Evolutionary conservation across 2,888 invertebrate species (phyloP), one percentile per base, ranked within the genome.

Genomic region (Monopis laevigella): DNA sequence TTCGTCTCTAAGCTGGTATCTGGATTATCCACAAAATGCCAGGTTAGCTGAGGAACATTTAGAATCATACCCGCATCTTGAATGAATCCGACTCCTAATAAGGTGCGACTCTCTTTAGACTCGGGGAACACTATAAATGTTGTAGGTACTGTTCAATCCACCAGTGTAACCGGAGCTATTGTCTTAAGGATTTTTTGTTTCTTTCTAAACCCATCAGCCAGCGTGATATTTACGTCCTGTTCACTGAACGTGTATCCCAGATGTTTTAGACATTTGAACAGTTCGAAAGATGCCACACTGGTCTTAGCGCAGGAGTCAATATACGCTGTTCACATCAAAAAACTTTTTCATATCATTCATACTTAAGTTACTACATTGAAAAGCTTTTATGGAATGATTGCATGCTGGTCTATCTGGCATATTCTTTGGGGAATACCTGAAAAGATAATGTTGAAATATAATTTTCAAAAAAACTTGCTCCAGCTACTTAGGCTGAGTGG

Each of bases 51-150:
- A 1, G 54, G 49, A n/a, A 54, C 21, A 40, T 53, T 50, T 8
- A 58, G 43, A 3, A 52, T 32, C 17, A 58, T 54, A 1, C 51
- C 43, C 8, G 49, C 52, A 13, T 55, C 51, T 14, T 51, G 46
- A 0, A 52, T 39, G 26, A 52, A 54, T 2, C 51, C 48, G 1
- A 51, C 46, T n/a, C 52, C 52, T 6, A 53, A 26, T 8, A 53
- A 43, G 1, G 53, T 52, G 6, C 44, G 26, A 39, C 47, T 51
- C 3, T 46, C 41, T 5, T 34, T 35, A 1, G 45, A 32, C n/a
- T 49, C 48, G 2, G 54, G 51, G 5, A 52, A 43, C 2, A 52
- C 50, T 13, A 51, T 27, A 14, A 58, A 51, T 39, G 50, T 29
- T 7, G 45, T 42, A 41, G 45, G 36, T 18, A 51, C 12, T 1